Evolutionary conservation across 1,140 invertebrate genomes (phyloP).

Genomic region (Harpegnathos saltator): DNA sequence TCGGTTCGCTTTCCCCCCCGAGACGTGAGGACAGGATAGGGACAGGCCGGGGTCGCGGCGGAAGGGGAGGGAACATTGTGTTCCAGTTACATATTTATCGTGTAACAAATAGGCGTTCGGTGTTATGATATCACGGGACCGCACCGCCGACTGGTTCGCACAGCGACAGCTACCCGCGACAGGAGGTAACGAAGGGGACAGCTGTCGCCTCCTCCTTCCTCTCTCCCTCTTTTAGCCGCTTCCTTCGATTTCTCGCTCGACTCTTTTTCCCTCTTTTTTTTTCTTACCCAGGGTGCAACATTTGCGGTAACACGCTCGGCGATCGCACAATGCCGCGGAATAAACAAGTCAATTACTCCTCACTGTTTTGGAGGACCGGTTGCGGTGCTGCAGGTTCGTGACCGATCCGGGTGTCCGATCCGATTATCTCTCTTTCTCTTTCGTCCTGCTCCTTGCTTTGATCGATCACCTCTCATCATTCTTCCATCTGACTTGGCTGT

Average conservation of each 20-base stretch:
- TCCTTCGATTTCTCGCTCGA: slow-evolving; percentile 30
- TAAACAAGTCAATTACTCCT: slow-evolving; percentile 80
- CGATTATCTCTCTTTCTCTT: slow-evolving; percentile 1
- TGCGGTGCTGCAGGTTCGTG: not conserved
- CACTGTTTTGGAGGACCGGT: not conserved
- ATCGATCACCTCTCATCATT: not conserved
- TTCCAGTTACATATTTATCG: slow-evolving; percentile 86
- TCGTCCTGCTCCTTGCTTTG: not conserved
- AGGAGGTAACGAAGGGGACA: slow-evolving; percentile 69
- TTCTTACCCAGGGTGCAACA: slow-evolving; percentile 59
- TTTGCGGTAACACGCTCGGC: slow-evolving; percentile 79
- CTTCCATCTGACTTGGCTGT: not conserved
- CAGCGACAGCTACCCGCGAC: slow-evolving; percentile 35
- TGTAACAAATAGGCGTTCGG: slow-evolving; percentile 85
- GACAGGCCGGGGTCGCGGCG: not conserved
- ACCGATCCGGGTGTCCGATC: not conserved
- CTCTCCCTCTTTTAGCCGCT: not conserved
- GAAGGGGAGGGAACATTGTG: slow-evolving; percentile 78
- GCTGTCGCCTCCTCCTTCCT: slow-evolving; percentile 74
- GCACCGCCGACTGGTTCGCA: slow-evolving; percentile 73
- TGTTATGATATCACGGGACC: slow-evolving; percentile 84
- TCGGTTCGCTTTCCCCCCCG: slow-evolving; percentile 22
- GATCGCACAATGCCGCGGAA: slow-evolving; percentile 75
- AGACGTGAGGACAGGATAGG: slow-evolving; percentile 44
- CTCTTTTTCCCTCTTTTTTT: slow-evolving; percentile 26